Evolutionary conservation across 1,140 invertebrate genomes (phyloP).

Genomic region (Ceratosolen fusciceps): DNA sequence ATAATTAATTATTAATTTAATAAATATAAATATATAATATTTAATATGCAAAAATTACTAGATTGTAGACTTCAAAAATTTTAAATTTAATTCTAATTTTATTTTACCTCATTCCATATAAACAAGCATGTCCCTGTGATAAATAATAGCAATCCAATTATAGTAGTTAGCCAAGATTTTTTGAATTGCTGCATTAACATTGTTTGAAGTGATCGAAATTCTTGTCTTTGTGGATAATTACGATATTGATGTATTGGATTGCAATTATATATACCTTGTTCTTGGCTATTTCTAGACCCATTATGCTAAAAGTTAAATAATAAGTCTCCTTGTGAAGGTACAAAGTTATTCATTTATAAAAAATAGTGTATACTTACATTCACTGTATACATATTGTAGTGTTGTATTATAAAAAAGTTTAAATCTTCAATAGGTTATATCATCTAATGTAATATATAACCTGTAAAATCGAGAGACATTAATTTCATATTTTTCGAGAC

Average conservation of each 20-base stretch:
- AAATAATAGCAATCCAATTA: conserved; percentile 75
- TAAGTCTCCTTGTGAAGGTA: no score
- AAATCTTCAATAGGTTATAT: no score
- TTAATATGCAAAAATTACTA: neutral
- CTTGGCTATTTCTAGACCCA: conserved; percentile 55
- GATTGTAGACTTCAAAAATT: neutral
- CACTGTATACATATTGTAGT: conserved; percentile 53
- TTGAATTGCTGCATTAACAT: conserved; percentile 75
- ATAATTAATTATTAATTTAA: no score
- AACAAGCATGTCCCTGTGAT: conserved; percentile 74
- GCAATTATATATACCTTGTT: conserved; percentile 51
- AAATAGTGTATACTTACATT: conserved; percentile 52
- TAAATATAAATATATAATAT: neutral
- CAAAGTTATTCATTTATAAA: no score
- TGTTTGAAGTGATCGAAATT: conserved; percentile 54
- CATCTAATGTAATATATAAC: conserved; percentile 1
- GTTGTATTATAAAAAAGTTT: no score
- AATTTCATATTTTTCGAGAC: neutral
- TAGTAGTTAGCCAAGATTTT: conserved; percentile 75
- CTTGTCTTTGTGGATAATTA: conserved; percentile 21
- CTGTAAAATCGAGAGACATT: neutral
- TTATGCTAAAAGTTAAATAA: no score
- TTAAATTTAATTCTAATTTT: neutral
- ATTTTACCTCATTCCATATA: conserved; percentile 82
- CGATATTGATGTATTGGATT: conserved; percentile 48